Percentiles rank a stretch among this genome's conserved stretches.
Evolutionary conservation across 1,140 invertebrate species (phyloP).

Genomic region (Pachypeltis micranthus): DNA sequence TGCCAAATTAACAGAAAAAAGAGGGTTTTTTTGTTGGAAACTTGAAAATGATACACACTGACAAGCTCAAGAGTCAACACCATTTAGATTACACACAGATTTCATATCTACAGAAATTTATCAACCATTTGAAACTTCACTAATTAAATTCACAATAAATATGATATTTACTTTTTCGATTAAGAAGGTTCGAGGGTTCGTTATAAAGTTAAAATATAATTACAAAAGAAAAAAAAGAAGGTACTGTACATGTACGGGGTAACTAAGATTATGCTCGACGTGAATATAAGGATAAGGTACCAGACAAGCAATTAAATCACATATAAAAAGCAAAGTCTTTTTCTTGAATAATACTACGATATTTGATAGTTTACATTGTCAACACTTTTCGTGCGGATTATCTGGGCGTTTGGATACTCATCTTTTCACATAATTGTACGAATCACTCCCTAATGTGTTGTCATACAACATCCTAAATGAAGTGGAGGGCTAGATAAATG

Average conservation of each 20-base stretch:
- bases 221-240: neutral
- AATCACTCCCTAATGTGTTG: too few relatives aligned
- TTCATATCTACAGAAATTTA: neutral
- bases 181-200: too few relatives aligned
- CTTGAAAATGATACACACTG: neutral
- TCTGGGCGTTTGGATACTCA: too few relatives aligned
- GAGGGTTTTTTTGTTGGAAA: neutral
- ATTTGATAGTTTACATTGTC: too few relatives aligned
- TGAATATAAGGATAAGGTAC: neutral
- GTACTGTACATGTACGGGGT: neutral
- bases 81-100: neutral
- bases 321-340: slow-evolving; percentile 1
- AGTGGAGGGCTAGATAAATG: too few relatives aligned
- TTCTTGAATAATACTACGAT: slow-evolving; percentile 1
- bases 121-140: neutral
- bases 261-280: neutral
- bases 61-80: neutral
- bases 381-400: too few relatives aligned
- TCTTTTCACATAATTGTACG: too few relatives aligned
- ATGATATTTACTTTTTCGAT: slow-evolving; percentile 5
- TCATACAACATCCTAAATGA: too few relatives aligned
- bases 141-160: slow-evolving; percentile 6
- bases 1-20: neutral
- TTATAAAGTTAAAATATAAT: too few relatives aligned
- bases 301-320: neutral